A percentile compares a stretch with the other conserved stretches of the same genome.
Evolutionary conservation across 2,113 vertebrate genomes (phyloP).

Genomic region (Grammomys surdaster): DNA sequence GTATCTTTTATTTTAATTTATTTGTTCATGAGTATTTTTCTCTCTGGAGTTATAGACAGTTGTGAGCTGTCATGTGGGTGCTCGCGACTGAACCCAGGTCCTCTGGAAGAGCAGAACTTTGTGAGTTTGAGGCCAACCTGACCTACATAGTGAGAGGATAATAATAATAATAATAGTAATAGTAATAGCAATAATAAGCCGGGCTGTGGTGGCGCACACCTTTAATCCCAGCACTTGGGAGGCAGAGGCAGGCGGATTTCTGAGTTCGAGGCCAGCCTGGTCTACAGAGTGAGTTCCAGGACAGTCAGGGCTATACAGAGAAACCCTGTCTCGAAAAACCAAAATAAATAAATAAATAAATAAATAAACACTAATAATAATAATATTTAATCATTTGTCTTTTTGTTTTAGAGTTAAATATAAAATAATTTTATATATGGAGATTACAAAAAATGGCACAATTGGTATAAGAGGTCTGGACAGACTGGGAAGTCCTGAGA

Average conservation of each 20-base stretch:
- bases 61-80: background rate
- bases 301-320: too few species aligned
- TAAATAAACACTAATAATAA: too few species aligned
- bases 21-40: background rate
- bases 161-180: too few species aligned
- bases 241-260: too few species aligned
- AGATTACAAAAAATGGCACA: background rate
- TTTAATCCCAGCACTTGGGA: too few species aligned
- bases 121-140: background rate
- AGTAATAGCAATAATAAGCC: too few species aligned
- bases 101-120: background rate
- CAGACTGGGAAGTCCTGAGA: background rate
- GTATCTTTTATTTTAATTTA: background rate
- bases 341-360: too few species aligned
- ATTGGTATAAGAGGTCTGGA: background rate
- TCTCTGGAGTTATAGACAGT: background rate
- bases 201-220: too few species aligned
- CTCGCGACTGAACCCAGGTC: background rate
- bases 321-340: too few species aligned
- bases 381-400: too few species aligned
- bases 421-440: background rate
- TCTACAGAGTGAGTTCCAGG: too few species aligned
- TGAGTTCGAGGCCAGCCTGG: too few species aligned
- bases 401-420: conserved; percentile 14
- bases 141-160: background rate